Conservation (phyloP, 35 echinoderm and acorn worm species). For the Patiria miniata region DNA sequence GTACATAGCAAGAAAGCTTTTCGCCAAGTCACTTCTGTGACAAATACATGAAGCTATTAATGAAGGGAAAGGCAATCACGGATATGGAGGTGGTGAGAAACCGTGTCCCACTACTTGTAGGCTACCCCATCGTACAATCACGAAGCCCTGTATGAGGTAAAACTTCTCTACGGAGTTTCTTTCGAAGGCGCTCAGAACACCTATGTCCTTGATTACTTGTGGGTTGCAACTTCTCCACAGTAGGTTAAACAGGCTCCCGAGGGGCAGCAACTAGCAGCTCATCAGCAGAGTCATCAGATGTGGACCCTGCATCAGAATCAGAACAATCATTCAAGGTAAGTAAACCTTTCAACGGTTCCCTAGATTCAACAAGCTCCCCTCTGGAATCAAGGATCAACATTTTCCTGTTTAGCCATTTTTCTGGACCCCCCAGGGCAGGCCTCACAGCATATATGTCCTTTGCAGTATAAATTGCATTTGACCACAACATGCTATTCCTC, state of each 20-base stretch:
- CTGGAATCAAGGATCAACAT: not conserved
- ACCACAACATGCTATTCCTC: not conserved
- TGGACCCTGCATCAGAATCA: not conserved
- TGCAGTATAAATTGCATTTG: not conserved
- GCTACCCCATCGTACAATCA: not conserved
- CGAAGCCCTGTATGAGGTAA: not conserved
- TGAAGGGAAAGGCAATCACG: not conserved
- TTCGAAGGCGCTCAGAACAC: not conserved
- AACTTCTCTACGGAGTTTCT: not conserved
- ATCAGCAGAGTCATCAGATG: not conserved
- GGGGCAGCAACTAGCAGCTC: too few species aligned
- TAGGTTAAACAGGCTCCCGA: not conserved
- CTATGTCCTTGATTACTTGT: not conserved
- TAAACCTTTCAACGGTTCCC: not conserved
- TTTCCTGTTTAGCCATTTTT: constrained; percentile 2
- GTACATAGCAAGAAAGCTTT: not conserved
- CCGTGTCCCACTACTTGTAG: not conserved
- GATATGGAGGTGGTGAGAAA: not conserved
- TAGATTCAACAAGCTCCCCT: not conserved
- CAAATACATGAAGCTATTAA: not conserved
- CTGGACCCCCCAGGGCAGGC: not conserved
- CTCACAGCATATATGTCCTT: not conserved
- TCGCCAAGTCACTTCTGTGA: not conserved
- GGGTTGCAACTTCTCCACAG: not conserved
- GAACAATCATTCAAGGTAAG: not conserved